Percentiles rank a stretch among this genome's conserved stretches.
phyloP scores from a whole-genome alignment of 2,888 invertebrate genomes.

The Diloba caeruleocephala region DNA sequence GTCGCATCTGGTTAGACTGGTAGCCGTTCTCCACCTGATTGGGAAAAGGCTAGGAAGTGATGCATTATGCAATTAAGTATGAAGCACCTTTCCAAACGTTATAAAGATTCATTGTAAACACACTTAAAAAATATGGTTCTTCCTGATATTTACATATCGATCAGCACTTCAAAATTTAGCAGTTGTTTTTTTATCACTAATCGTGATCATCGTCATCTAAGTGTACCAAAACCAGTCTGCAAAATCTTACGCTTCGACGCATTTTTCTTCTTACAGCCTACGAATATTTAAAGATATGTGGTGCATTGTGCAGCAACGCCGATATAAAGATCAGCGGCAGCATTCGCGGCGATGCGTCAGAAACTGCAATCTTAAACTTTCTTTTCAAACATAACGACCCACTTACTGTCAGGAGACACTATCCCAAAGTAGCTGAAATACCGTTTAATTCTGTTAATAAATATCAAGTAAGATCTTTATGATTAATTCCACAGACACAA shows the following conservation, averaged over 20 bases:
- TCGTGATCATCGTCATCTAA: no score
- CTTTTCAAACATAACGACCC: constrained; percentile 91
- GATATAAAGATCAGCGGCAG: constrained; percentile 95
- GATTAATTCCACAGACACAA: not conserved
- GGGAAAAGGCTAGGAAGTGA: no score
- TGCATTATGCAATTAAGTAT: no score
- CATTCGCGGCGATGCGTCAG: constrained; percentile 96
- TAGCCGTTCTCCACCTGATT: no score
- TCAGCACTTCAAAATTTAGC: no score
- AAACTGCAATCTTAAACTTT: constrained; percentile 96
- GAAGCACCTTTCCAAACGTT: no score
- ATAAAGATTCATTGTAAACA: no score
- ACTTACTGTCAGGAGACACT: constrained; percentile 92
- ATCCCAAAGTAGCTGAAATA: constrained; percentile 96
- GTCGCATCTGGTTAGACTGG: no score
- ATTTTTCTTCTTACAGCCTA: constrained; percentile 85
- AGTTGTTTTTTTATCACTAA: no score
- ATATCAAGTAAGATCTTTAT: constrained; percentile 90
- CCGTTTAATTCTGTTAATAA: constrained; percentile 98
- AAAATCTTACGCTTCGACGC: not conserved
- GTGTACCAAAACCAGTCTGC: no score
- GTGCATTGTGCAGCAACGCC: constrained; percentile 98
- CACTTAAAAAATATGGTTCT: no score
- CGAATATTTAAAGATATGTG: constrained; percentile 95
- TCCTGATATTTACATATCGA: no score